Conservation (phyloP, 2,888 invertebrate species). For the Epirrhoe alternata region DNA sequence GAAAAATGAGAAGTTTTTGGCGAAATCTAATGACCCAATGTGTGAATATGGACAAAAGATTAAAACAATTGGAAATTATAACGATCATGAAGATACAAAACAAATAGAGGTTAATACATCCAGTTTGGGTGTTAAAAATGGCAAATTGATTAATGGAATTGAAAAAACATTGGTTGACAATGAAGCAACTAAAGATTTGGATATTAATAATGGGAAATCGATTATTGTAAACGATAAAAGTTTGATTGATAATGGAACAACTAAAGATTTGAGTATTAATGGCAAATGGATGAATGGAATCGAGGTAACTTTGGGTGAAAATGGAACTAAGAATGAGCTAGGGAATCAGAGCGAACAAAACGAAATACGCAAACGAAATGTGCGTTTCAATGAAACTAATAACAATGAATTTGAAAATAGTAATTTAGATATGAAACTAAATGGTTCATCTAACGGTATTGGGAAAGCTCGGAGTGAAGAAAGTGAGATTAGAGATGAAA, state of each 20-base stretch:
- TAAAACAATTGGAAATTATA: background rate
- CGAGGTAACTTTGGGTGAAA: background rate
- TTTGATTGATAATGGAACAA: background rate
- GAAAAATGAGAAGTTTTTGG: background rate
- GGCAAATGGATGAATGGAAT: background rate
- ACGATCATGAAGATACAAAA: background rate
- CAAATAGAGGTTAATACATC: background rate
- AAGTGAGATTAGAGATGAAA: background rate
- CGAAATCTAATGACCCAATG: background rate
- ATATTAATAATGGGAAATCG: background rate
- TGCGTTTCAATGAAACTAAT: background rate
- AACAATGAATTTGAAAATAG: background rate
- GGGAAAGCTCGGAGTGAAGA: background rate
- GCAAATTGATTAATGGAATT: background rate
- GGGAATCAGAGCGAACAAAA: background rate
- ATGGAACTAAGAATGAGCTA: background rate
- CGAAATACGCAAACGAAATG: background rate
- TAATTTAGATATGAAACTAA: background rate
- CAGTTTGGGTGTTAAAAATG: background rate
- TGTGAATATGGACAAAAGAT: background rate
- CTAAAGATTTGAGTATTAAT: background rate
- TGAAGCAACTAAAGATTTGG: background rate
- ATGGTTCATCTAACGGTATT: background rate
- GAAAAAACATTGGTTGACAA: background rate
- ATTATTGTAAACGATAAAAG: background rate